Evolutionary conservation across 2,888 invertebrate genomes (phyloP).

Genomic region (Acanthosoma haemorrhoidale): DNA sequence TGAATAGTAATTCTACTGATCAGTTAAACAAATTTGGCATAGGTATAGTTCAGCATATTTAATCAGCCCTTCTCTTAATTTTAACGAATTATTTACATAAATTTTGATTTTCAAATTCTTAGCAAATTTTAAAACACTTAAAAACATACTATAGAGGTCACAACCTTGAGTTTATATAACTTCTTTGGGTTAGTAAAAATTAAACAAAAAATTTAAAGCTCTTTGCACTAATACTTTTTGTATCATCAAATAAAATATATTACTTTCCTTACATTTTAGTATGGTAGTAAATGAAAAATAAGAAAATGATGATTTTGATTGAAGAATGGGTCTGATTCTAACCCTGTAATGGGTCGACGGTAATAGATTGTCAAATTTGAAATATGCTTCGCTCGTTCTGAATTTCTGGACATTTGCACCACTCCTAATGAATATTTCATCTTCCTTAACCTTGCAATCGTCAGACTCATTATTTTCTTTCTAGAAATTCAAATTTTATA

Average conservation of each 20-base stretch:
- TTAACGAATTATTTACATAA: no score
- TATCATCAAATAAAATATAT: not conserved
- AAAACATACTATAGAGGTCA: no score
- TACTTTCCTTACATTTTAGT: not conserved
- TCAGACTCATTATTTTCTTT: not conserved
- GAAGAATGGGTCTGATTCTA: not conserved
- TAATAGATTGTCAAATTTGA: not conserved
- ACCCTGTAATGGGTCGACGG: not conserved
- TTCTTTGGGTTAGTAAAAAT: no score
- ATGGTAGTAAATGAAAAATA: not conserved
- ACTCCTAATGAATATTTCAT: not conserved
- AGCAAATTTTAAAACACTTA: no score
- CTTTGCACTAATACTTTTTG: no score
- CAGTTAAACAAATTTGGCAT: no score
- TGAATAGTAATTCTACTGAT: no score
- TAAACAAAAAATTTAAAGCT: no score
- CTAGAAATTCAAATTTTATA: not conserved
- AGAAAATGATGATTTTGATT: not conserved
- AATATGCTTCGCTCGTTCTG: not conserved
- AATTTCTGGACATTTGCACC: not conserved
- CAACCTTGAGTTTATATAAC: no score
- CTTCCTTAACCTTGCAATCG: not conserved
- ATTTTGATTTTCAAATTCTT: no score
- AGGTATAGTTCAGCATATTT: no score
- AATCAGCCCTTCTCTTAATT: no score